Evolutionary conservation across 2,797 vertebrate species (phyloP), one percentile per base, ranked within the genome.

Genomic region (Limosa lapponica): DNA sequence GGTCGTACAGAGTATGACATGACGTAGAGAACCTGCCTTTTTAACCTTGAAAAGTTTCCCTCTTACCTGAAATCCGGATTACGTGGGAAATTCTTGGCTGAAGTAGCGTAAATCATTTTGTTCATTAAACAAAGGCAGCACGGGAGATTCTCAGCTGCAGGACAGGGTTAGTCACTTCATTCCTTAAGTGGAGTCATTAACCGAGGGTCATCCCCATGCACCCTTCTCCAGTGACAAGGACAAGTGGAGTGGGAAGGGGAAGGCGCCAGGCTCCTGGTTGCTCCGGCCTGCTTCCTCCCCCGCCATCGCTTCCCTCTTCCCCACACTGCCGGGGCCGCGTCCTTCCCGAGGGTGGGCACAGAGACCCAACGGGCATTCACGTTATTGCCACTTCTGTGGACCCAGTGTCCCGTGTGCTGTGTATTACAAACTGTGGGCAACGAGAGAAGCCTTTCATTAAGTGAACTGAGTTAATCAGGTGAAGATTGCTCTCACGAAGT

Each of bases 251-350:
- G 10, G 15, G 43, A 41, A 34, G 34, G 11, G 19, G n/a, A 41
- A 49, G 28, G 25, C 2, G 2, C 22, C 27, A 16, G 46, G 17
- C 11, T 20, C 10, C 30, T 20, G 1, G 6, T 1, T 34, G 14
- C 58, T 6, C 18, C 28, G 6, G 32, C 17, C 70, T 3, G 34
- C 13, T 3, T 22, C 27, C 46, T 15, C 2, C 37, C 62, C 16
- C 4, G 2, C 51, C 24, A 13, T 0, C 7, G 10, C 6, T 18
- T 23, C 44, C n/a, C 61, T 24, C 51, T 41, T 7, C 9, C n/a
- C 6, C 7, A 1, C 30, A 3, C 18, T 0, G 2, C 69, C 59
- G 2, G 6, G 13, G 41, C 37, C 10, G 1, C 8, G 5, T 1
- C 59, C 55, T 20, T 14, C 2, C 34, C 46, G 2, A 10, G 51